A percentile compares a stretch with the other conserved stretches of the same genome.
Conservation (phyloP, 1,140 invertebrate species). For the Eriocheir sinensis region DNA sequence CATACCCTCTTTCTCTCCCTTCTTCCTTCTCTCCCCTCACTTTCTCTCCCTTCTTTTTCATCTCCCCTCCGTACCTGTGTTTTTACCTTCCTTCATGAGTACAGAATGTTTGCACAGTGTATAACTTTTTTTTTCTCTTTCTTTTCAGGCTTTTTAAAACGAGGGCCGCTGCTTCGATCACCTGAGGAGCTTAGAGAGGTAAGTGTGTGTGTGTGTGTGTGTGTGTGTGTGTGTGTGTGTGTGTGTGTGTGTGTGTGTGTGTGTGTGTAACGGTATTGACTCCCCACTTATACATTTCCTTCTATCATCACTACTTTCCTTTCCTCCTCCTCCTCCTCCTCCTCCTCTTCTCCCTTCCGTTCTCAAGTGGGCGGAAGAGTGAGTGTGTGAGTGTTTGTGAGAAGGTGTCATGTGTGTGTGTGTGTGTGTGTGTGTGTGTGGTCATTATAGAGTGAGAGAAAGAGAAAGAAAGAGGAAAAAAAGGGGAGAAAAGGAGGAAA, state of each 20-base stretch:
- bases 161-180: background rate
- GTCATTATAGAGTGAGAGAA: too few relatives aligned
- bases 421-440: background rate
- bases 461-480: too few relatives aligned
- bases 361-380: background rate
- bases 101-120: background rate
- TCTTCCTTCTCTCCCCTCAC: background rate
- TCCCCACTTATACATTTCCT: background rate
- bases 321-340: background rate
- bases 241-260: too few relatives aligned
- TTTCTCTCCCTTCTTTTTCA: background rate
- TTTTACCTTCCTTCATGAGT: background rate
- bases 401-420: background rate
- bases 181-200: background rate
- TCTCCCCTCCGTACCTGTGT: too few relatives aligned
- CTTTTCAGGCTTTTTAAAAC: constrained; percentile 10
- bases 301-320: background rate
- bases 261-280: background rate
- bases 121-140: background rate
- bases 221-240: too few relatives aligned
- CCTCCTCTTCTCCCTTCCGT: background rate
- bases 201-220: too few relatives aligned
- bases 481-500: too few relatives aligned
- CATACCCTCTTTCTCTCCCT: background rate
- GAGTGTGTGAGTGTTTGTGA: background rate